Percentiles rank a stretch among this genome's conserved stretches.
Evolutionary conservation across 1,140 invertebrate genomes (phyloP).

Genomic region (Aethina tumida): DNA sequence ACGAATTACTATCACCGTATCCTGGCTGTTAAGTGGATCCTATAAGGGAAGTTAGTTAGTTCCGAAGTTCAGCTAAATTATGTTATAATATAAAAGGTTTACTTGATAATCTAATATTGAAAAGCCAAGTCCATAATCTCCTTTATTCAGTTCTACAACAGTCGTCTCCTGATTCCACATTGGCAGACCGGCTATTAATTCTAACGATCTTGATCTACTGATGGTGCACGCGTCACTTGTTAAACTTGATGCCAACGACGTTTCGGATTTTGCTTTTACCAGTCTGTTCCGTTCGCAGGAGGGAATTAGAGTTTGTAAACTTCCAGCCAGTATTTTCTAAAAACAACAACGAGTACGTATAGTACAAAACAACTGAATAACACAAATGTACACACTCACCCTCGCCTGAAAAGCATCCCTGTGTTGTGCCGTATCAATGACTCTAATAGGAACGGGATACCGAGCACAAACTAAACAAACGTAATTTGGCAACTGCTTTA

Average conservation of each 20-base stretch:
- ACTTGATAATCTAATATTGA: constrained; percentile 88
- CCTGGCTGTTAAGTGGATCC: constrained; percentile 69
- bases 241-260: constrained; percentile 54
- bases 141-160: constrained; percentile 72
- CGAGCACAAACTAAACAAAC: constrained; percentile 77
- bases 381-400: constrained; percentile 46
- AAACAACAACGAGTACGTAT: too few relatives aligned
- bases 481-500: constrained; percentile 80
- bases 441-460: constrained; percentile 38
- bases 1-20: constrained; percentile 82
- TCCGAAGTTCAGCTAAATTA: too few relatives aligned
- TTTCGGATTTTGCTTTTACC: constrained; percentile 80
- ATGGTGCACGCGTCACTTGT: constrained; percentile 44
- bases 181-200: constrained; percentile 72
- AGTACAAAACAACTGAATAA: too few relatives aligned
- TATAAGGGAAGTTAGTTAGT: constrained; percentile 28
- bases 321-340: constrained; percentile 57
- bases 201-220: constrained; percentile 66
- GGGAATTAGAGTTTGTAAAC: constrained; percentile 54
- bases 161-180: constrained; percentile 81
- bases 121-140: constrained; percentile 79
- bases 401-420: constrained; percentile 56
- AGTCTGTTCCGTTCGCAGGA: constrained; percentile 50
- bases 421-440: constrained; percentile 54
- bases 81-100: constrained; percentile 6